Evolutionary conservation across 1,140 invertebrate genomes (phyloP).

Genomic region (Meloidogyne chitwoodi): DNA sequence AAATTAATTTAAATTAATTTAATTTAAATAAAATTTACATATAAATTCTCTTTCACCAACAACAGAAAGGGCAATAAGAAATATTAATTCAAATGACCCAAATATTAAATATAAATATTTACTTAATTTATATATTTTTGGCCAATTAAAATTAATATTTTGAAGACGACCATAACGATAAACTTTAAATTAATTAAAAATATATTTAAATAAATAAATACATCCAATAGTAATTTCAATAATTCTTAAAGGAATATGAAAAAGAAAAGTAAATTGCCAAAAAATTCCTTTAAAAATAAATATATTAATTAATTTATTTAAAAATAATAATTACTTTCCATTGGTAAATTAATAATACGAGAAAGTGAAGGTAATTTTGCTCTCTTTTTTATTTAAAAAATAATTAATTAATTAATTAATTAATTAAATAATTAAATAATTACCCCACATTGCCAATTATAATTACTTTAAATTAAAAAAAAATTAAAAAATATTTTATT

Average conservation of each 20-base stretch:
- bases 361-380: conserved; percentile 53
- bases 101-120: conserved; percentile 46
- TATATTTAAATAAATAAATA: conserved; percentile 31
- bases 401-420: not conserved
- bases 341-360: conserved; percentile 52
- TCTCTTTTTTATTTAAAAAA: conserved; percentile 30
- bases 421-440: conserved; percentile 17
- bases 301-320: conserved; percentile 19
- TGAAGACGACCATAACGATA: conserved; percentile 39
- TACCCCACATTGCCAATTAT: conserved; percentile 60
- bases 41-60: conserved; percentile 54
- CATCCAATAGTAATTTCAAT: conserved; percentile 47
- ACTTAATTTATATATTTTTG: conserved; percentile 44
- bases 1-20: not conserved
- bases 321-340: conserved; percentile 39
- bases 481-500: conserved; percentile 12
- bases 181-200: conserved; percentile 15
- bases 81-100: conserved; percentile 40
- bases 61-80: conserved; percentile 43
- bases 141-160: conserved; percentile 41
- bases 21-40: conserved; percentile 19
- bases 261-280: conserved; percentile 53
- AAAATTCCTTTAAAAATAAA: conserved; percentile 42
- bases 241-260: conserved; percentile 48
- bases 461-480: conserved; percentile 33